Base-by-base conservation (phyloP, 2,888 invertebrate species). In the Drosophila rubida region DNA sequence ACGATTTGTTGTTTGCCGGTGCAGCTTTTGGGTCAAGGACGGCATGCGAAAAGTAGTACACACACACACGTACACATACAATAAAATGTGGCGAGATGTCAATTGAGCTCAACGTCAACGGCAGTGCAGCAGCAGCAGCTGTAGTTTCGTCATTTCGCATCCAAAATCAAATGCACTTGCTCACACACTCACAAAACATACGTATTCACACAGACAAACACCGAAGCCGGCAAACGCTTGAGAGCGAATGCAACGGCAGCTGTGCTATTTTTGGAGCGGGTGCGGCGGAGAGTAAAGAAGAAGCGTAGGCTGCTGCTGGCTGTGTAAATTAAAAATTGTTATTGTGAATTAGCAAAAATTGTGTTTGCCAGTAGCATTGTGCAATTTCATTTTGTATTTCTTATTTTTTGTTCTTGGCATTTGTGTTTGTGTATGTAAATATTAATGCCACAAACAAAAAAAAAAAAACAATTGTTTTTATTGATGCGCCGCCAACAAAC, bases 11-110 rank as follows among this genome's bases (percentile, higher is more conserved):
- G 35, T 66, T 65, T 62, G 73, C 54, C 73, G 61, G 61, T 72
- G 61, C 54, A 64, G 32, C 62, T 80, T 80, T 72, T 84, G 62
- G 85, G 80, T 86, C 81, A 81, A 83, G 81, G 81, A 80, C 81
- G 70, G 48, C 61, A 65, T 70, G 63, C 62, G 63, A 77, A 81
- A 86, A 68, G 74, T 80, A 55, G 83, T 67, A 75, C 78, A 83
- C 63, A 66, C 68, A 50, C 9, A 27, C 11, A 9, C 9, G 9
- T 2, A 27, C 32, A 32, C n/a, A 32, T n/a, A 60, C 60, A 75
- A 41, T 63, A 57, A 69, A 69, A 64, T 75, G 59, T 53, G 48
- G 64, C 59, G 59, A 64, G 55, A 39, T 65, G 76, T 61, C 61
- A 74, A 73, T 73, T 75, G 75, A 69, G 64, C 64, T 61, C 64